Base-by-base conservation (phyloP, 2,113 vertebrate species). In the Chamaea fasciata region DNA sequence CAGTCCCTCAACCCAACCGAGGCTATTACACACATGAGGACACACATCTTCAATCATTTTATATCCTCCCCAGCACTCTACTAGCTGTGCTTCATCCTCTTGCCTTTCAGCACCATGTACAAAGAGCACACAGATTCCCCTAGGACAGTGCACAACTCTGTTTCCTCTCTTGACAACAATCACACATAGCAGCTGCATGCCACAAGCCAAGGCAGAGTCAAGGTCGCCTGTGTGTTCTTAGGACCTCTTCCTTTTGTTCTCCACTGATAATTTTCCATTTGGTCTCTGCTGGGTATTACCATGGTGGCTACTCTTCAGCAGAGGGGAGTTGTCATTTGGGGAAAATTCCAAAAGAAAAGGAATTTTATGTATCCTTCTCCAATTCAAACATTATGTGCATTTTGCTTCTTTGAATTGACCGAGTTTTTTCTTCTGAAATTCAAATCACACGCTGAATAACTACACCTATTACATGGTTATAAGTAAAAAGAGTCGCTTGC, bases 21-120 rank as follows among this genome's bases (percentile, higher is more conserved):
- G 57, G 93, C 88, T 96, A 97, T 96, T 97, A 97, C 95, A 96
- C 96, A 97, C 96, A 96, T 97, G 97, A 97, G 81, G 96, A 96
- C 95, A 97, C 95, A 97, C 90, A 92, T 95, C 89, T 95, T 97
- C 97, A 95, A 95, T 97, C 95, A 97, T 94, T 94, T 95, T 83
- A 82, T 70, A 96, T 95, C 93, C 92, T 97, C 96, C 86, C 94
- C 75, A 95, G 83, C 94, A 91, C 86, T 97, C 84, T 69, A 41
- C 57, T 89, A 74, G 88, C 86, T 7, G 12, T 87, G 83, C 92
- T 92, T 97, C 89, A 95, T 81, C 83, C 90, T 95, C 96, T 83
- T 96, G 90, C 92, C 89, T 97, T 96, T 97, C 94, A 96, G 83
- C 74, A 91, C 92, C 93, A 89, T 31, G 14, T 94, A 94, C 52